A percentile compares a stretch with the other conserved stretches of the same genome.
phyloP scores from a whole-genome alignment of 2,888 invertebrate genomes.

The Oscheius onirici region DNA sequence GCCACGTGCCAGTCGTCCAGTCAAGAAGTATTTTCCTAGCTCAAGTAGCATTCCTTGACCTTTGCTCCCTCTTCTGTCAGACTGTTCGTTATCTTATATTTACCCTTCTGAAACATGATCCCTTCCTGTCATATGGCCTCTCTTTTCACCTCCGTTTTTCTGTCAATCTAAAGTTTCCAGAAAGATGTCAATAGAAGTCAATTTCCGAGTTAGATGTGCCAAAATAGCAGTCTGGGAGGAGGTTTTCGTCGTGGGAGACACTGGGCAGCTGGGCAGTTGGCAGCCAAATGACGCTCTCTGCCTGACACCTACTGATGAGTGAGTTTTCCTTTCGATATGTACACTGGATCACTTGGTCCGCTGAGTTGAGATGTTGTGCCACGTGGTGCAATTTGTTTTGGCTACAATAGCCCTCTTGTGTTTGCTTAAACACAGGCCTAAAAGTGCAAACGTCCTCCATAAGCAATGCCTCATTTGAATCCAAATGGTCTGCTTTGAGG shows the following conservation, averaged over 20 bases:
- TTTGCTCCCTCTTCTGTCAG: too few species aligned
- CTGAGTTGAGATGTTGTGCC: background rate
- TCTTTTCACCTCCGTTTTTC: background rate
- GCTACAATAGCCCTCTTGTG: background rate
- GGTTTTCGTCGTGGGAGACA: constrained; percentile 51
- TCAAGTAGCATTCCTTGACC: too few species aligned
- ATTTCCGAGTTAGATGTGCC: constrained; percentile 48
- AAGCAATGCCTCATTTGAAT: background rate
- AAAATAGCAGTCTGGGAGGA: constrained; percentile 50
- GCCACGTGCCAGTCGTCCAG: too few species aligned
- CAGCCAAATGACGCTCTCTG: constrained; percentile 41
- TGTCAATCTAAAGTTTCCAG: background rate
- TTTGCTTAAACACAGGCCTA: background rate
- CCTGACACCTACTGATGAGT: constrained; percentile 34
- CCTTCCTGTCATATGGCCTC: background rate
- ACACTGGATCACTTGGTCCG: background rate
- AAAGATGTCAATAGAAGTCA: constrained; percentile 28
- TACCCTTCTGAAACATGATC: background rate
- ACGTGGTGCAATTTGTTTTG: background rate
- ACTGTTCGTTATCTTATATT: background rate
- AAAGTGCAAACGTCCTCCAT: background rate
- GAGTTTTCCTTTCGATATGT: background rate
- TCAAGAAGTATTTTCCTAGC: too few species aligned
- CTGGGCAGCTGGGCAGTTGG: constrained; percentile 52
- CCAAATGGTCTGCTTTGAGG: background rate